A percentile compares a stretch with the other conserved stretches of the same genome.
These are phyloP conservation scores for Microchrysa polita DNA, from an alignment of 2,888 invertebrate genomes.

Conservation along the genomic window DNA sequence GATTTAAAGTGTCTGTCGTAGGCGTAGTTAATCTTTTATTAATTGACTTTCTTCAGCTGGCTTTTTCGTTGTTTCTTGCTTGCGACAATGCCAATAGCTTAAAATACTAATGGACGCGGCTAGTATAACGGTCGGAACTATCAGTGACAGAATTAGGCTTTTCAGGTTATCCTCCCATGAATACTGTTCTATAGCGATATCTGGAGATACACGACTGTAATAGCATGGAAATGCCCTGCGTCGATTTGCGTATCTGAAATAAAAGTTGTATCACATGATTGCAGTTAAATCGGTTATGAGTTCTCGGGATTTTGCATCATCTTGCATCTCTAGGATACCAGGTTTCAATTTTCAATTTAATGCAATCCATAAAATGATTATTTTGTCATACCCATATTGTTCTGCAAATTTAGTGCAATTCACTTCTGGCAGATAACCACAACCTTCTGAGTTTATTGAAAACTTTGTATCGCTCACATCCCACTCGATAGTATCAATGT, in stretches of 20 bases:
- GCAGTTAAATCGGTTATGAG: too few relatives aligned
- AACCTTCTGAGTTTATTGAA: conserved; percentile 89
- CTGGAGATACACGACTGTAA: conserved; percentile 85
- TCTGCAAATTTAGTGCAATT: conserved; percentile 82
- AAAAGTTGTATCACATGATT: too few relatives aligned
- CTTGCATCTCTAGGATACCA: too few relatives aligned
- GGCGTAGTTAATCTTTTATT: too few relatives aligned
- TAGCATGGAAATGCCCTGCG: conserved; percentile 85
- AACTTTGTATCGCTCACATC: conserved; percentile 83
- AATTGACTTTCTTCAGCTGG: too few relatives aligned
- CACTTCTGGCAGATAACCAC: conserved; percentile 88
- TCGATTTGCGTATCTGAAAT: conserved; percentile 58
- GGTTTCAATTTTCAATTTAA: too few relatives aligned
- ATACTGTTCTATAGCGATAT: conserved; percentile 84
- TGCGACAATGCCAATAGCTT: conserved; percentile 92
- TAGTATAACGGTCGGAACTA: conserved; percentile 84
- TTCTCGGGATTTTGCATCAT: too few relatives aligned
- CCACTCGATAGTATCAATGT: conserved; percentile 74
- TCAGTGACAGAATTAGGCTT: conserved; percentile 81
- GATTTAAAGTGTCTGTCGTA: too few relatives aligned
- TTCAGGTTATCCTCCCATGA: conserved; percentile 88
- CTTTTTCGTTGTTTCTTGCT: too few relatives aligned
- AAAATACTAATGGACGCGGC: conserved; percentile 84
- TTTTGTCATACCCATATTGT: conserved; percentile 73
- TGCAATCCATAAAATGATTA: neutral